Conservation (phyloP, 2,888 invertebrate species). For the Nezara viridula region DNA sequence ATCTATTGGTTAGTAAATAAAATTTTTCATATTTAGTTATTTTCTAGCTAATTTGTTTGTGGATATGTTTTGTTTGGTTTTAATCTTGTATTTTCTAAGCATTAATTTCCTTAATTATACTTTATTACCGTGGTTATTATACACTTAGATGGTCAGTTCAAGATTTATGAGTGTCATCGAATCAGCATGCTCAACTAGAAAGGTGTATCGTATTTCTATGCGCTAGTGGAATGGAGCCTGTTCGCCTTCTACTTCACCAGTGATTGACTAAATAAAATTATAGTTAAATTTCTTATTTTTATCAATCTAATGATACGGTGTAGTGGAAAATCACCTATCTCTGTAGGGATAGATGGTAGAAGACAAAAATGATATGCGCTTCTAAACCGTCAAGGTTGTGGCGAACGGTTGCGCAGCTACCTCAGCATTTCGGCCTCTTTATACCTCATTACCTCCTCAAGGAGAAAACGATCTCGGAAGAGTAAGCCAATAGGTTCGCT, state of each 20-base stretch:
- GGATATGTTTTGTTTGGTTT: no score
- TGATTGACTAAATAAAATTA: neutral
- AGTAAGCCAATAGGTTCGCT: neutral
- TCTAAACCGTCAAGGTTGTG: neutral
- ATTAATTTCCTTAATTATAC: no score
- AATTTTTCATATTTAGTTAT: no score
- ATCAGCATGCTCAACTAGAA: no score
- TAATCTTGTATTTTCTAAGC: no score
- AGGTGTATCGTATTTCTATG: no score
- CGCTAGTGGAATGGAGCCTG: neutral
- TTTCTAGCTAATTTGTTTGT: no score
- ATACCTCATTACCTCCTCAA: neutral
- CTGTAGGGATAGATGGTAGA: neutral
- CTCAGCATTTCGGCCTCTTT: conserved; percentile 1
- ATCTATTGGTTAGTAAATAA: no score
- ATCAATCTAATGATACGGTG: neutral
- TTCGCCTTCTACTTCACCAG: neutral
- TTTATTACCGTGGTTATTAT: no score
- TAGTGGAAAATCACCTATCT: neutral
- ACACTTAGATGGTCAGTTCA: no score
- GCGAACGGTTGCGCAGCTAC: neutral
- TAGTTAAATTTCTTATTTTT: neutral
- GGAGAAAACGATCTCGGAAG: conserved; percentile 4
- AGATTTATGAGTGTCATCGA: no score
- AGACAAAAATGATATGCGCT: neutral